Base-by-base conservation (phyloP, 2,797 vertebrate genomes). In the Notolabrus celidotus region DNA sequence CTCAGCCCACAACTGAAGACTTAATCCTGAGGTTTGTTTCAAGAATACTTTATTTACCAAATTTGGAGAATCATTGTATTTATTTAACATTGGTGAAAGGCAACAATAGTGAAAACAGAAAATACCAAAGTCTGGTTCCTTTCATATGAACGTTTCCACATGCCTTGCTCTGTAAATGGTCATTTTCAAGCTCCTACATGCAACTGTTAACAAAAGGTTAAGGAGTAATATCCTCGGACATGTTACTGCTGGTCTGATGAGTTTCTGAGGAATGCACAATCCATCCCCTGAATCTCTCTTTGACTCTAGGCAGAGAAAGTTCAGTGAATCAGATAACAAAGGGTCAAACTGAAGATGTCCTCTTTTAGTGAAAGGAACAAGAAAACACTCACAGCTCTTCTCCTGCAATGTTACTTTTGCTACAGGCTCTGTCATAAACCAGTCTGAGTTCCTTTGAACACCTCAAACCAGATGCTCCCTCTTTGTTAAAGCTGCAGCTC, bases 171-270 rank as follows among this genome's bases (percentile, higher is more conserved):
- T 23, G 12, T 33, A 7, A 27, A 4, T 49, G 42, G 15, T 14
- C 4, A 14, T 15, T 49, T 34, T 46, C 25, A 49, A 22, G 42
- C 42, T 33, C 22, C 29, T 17, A 25, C 50, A 67, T 17, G 49
- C 52, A 59, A 47, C 53, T 34, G 17, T 49, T 10, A 47, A 33
- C 50, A 66, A 75, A 60, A n/a, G 71, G 25, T 71, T 33, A 67
- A 31, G 51, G 34, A 42, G 29, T 31, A 2, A 10, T 61, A 58
- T 63, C 56, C 43, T 15, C 0, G 0, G 49, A 51, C 52, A 11
- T 19, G 63, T 59, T 51, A 8, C 29, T 25, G 34, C 38, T 14
- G 19, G 59, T 51, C 64, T 42, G 63, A 65, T 33, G 56, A 53
- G 42, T 27, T 31, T 54, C 42, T 16, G 12, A 41, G 17, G 33